Conservation (phyloP, 1,140 invertebrate genomes). For the Drosophila leontia region DNA sequence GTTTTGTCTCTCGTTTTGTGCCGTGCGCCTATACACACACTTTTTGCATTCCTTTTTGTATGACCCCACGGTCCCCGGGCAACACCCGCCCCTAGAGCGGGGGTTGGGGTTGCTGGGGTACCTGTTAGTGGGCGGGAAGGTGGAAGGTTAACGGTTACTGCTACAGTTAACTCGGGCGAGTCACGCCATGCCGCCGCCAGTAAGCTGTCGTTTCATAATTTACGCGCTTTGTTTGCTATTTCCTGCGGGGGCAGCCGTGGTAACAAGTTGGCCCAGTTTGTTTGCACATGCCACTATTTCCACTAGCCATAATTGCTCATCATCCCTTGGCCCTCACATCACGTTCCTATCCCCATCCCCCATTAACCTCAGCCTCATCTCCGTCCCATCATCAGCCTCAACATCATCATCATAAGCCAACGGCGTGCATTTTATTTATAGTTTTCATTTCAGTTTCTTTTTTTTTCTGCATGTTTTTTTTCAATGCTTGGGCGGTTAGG, state of each 20-base stretch:
- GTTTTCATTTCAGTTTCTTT: slow-evolving; percentile 42
- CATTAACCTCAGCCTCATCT: slow-evolving; percentile 26
- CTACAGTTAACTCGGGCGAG: slow-evolving; percentile 59
- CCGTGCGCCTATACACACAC: slow-evolving; percentile 41
- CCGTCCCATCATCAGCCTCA: slow-evolving; percentile 31
- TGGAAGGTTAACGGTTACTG: slow-evolving; percentile 51
- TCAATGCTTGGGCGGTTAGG: slow-evolving; percentile 47
- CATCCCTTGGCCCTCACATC: slow-evolving; percentile 36
- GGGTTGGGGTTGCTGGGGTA: background rate
- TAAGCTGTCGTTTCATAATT: slow-evolving; percentile 81
- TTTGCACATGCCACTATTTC: slow-evolving; percentile 53
- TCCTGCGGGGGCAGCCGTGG: slow-evolving; percentile 62
- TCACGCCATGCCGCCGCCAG: slow-evolving; percentile 74
- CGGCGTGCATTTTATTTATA: slow-evolving; percentile 63
- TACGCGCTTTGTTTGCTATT: slow-evolving; percentile 80
- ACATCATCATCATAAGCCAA: slow-evolving; percentile 33
- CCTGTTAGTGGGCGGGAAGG: background rate
- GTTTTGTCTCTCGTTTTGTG: slow-evolving; percentile 46
- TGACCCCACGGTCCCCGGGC: slow-evolving; percentile 51
- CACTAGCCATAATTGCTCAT: slow-evolving; percentile 68
- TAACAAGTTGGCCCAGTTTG: slow-evolving; percentile 68
- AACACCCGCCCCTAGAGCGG: slow-evolving; percentile 20
- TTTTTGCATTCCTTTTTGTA: slow-evolving; percentile 59
- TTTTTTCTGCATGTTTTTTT: slow-evolving; percentile 26
- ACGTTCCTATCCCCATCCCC: background rate